Base-by-base conservation (phyloP, 2,113 vertebrate genomes). In the Tachuris rubrigastra region DNA sequence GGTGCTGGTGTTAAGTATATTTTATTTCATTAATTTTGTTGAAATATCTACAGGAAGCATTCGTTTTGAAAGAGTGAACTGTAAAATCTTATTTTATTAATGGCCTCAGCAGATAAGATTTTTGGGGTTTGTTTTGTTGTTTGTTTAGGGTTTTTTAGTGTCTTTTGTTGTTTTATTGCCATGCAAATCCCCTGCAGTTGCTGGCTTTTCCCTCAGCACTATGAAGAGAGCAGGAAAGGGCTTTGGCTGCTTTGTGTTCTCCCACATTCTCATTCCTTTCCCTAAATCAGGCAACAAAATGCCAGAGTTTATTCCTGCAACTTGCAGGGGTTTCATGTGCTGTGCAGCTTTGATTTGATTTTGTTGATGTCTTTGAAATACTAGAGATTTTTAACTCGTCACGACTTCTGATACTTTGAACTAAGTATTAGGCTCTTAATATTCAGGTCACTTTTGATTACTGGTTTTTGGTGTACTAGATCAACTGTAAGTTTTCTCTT, bases 301-400 rank as follows among this genome's bases (percentile, higher is more conserved):
- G 35, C 22, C 42, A 15, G 49, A 58, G 52, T 52, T 92, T 9
- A 20, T 68, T 69, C 4, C 2, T 79, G 59, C 69, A 41, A 2
- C 31, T 71, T 33, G 56, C 50, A 60, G 59, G 46, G 49, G 6
- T 79, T 87, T 78, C 20, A 0, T 73, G 59, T 71, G 78, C 65
- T 87, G 16, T 37, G 59, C 59, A 37, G 88, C 76, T 89, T 71
- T 55, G 65, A 58, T 63, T 73, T 93, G 42, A 44, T 87, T 80
- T 94, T 92, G 75, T 78, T 49, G 52, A 21, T 82, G 35, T 20
- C 49, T 89, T 75, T 87, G 94, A 94, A 95, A 85, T 66, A 35
- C 0, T 17, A 58, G 53, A 58, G 42, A 74, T 71, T 86, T 44
- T 85, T 66, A 90, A 74, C 39, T 93, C 7, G 0, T 80, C 1